Evolutionary conservation across 2,797 vertebrate species (phyloP).

Genomic region (Arctocebus calabarensis): DNA sequence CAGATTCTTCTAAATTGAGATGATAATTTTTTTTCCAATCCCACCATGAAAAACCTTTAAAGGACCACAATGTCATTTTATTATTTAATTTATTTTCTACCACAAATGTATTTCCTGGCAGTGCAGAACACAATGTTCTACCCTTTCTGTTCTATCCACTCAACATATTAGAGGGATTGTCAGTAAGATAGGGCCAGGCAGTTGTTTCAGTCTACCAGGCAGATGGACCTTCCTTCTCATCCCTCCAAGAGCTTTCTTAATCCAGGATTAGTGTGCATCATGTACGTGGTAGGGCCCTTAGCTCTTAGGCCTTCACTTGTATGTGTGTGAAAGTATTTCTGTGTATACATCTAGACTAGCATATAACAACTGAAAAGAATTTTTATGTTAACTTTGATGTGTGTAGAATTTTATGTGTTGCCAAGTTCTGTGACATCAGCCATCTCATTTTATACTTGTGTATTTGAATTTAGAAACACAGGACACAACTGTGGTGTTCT

Average conservation of each 20-base stretch:
- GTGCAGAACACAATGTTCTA: background rate
- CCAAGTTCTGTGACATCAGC: background rate
- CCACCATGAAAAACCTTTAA: background rate
- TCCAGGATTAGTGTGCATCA: background rate
- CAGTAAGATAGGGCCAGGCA: constrained; percentile 45
- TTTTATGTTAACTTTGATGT: background rate
- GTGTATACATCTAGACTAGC: background rate
- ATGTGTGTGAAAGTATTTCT: background rate
- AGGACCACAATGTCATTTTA: background rate
- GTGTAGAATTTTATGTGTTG: background rate
- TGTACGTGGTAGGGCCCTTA: background rate
- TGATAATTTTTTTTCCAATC: background rate
- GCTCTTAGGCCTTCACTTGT: background rate
- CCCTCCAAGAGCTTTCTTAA: background rate
- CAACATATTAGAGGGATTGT: constrained; percentile 53
- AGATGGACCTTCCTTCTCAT: background rate
- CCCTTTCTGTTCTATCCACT: constrained; percentile 61
- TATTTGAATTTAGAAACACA: background rate
- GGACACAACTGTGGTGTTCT: background rate
- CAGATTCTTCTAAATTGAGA: constrained; percentile 22
- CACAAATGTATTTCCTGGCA: background rate
- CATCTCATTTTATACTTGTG: background rate
- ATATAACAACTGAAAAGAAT: constrained; percentile 41
- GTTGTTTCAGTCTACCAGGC: background rate
- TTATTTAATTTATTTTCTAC: constrained; percentile 30